phyloP scores from a whole-genome alignment of 2,888 invertebrate genomes.

The Eilema griseolum region DNA sequence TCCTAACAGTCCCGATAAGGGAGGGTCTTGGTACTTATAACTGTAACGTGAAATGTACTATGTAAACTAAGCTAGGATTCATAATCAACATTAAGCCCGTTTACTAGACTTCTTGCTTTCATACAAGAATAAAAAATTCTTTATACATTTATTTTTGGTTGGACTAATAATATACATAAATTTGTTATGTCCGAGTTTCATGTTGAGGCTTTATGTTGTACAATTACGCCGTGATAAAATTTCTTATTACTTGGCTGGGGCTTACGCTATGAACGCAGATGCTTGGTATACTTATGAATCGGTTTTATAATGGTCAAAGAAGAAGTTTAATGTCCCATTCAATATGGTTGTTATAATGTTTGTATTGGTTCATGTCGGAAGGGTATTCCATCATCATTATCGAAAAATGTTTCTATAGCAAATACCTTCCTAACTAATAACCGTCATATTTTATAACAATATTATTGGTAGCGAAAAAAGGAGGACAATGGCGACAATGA shows the following conservation, averaged over 20 bases:
- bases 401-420: neutral
- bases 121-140: slow-evolving; percentile 26
- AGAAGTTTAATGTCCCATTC: neutral
- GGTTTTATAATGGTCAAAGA: neutral
- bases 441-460: slow-evolving; percentile 4
- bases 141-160: slow-evolving; percentile 42
- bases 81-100: slow-evolving; percentile 39
- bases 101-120: slow-evolving; percentile 37
- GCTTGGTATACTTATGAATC: slow-evolving; percentile 1
- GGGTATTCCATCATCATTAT: slow-evolving; percentile 13
- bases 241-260: slow-evolving; percentile 29
- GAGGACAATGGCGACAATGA: neutral
- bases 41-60: slow-evolving; percentile 45
- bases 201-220: slow-evolving; percentile 25
- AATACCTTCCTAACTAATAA: neutral
- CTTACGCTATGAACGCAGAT: too few relatives aligned
- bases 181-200: slow-evolving; percentile 29
- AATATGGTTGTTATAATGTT: slow-evolving; percentile 4
- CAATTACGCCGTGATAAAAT: slow-evolving; percentile 39
- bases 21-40: slow-evolving; percentile 43
- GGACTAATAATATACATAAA: slow-evolving; percentile 27
- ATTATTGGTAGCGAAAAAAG: neutral
- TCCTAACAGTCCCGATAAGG: slow-evolving; percentile 45
- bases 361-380: neutral
- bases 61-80: slow-evolving; percentile 41